Percentiles rank a stretch among this genome's conserved stretches.
Evolutionary conservation across 2,113 vertebrate species (phyloP).

Genomic region (Kryptolebias marmoratus): DNA sequence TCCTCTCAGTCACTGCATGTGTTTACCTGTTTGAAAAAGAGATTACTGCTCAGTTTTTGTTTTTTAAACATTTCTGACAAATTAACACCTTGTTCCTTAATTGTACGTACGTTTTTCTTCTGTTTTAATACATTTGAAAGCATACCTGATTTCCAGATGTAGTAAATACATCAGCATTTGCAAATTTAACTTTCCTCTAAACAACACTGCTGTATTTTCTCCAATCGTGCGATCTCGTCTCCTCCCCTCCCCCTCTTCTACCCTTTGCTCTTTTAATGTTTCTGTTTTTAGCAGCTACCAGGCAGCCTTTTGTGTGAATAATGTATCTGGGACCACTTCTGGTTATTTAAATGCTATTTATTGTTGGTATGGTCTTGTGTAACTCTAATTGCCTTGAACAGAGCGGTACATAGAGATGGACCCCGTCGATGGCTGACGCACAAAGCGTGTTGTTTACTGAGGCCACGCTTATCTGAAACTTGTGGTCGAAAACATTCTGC

Average conservation of each 20-base stretch:
- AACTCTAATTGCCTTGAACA: not conserved
- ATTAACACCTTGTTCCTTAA: not conserved
- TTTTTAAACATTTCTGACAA: not conserved
- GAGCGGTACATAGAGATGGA: conserved; percentile 4
- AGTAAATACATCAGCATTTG: conserved; percentile 16
- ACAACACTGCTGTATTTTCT: not conserved
- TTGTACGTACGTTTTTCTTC: not conserved
- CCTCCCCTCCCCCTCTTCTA: conserved; percentile 23
- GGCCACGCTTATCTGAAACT: conserved; percentile 11
- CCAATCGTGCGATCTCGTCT: conserved; percentile 2
- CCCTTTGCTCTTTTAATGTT: conserved; percentile 38
- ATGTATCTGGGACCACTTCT: not conserved
- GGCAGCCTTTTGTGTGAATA: not conserved
- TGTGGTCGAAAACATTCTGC: not conserved
- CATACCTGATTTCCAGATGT: not conserved
- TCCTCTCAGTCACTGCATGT: not conserved
- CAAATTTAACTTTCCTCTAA: not conserved
- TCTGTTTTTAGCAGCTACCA: conserved; percentile 35
- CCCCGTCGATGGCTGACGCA: conserved; percentile 19
- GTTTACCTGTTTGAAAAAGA: conserved; percentile 16
- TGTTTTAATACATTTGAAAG: too few species aligned
- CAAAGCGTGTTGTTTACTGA: conserved; percentile 61
- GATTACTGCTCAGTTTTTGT: not conserved
- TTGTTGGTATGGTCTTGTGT: conserved; percentile 8
- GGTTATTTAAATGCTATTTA: not conserved